Base-by-base conservation (phyloP, 37 sponge, comb jelly and placozoan species). In the Diacarnus erythraeanus region DNA sequence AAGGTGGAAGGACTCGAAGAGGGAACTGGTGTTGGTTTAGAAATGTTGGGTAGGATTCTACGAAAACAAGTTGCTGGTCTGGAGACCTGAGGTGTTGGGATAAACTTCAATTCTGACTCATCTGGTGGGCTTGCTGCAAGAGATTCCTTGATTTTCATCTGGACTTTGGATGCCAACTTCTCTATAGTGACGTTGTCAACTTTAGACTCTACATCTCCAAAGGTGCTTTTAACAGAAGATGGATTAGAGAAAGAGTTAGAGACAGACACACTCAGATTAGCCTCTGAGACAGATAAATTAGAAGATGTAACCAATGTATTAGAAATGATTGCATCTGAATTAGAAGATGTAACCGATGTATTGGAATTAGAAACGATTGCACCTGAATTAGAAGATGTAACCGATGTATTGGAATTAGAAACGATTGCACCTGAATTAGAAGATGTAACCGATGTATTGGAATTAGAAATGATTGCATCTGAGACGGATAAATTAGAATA, bases 121-220 rank as follows among this genome's bases (percentile, higher is more conserved):
- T 61, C 29, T 27, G 64, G 30, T 15, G 64, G 21, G 64, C 21
- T 61, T 18, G 47, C 17, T 4, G 41, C 3, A 2, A 79, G 68
- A 22, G 69, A 68, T 4, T 68, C 38, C 25, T 51, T 79, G 57
- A 79, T 79, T 27, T 69, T 59, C 42, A 42, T 34, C 57, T 79
- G 79, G 12, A 79, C 69, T 30, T 68, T 51, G 25, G 79, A 68
- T 25, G 65, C 69, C 4, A 79, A 34, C 25, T 27, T 56, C 60
- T 60, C 40, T 22, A 74, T 74, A 36, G 71, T 71, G 42, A n/a
- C 3, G 23, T 22, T 40, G 42, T 71, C 42, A 31, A 65, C 33
- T 30, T 65, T 65, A 26, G 66, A 30, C 3, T 65, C 66, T 35
- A 30, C 29, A 65, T 30, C 34, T 3, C 15, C 2, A 31, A 25